A percentile compares a stretch with the other conserved stretches of the same genome.
phyloP scores from a whole-genome alignment of 1,140 invertebrate genomes.

The Macrosteles quadrilineatus region DNA sequence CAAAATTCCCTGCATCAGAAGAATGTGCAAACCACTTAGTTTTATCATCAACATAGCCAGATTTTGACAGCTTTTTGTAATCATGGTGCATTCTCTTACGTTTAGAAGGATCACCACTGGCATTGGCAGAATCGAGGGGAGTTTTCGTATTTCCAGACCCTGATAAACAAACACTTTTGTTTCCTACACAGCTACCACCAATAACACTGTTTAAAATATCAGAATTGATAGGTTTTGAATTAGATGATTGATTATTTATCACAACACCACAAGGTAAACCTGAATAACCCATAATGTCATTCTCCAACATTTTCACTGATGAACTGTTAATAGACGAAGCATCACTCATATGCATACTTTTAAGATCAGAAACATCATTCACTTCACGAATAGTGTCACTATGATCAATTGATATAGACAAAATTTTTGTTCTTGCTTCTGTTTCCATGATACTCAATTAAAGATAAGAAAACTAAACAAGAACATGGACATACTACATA shows the following conservation, averaged over 20 bases:
- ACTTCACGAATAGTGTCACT: not conserved
- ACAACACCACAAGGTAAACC: slow-evolving; percentile 39
- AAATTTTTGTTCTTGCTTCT: not conserved
- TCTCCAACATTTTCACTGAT: slow-evolving; percentile 35
- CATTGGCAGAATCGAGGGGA: slow-evolving; percentile 15
- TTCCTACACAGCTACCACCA: not conserved
- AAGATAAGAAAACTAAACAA: slow-evolving; percentile 15
- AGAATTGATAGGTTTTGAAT: slow-evolving; percentile 15
- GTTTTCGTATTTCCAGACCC: not conserved
- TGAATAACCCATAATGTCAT: slow-evolving; percentile 38
- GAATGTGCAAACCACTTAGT: slow-evolving; percentile 34
- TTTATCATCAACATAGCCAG: slow-evolving; percentile 40
- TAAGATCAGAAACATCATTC: not conserved
- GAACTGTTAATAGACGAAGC: slow-evolving; percentile 9
- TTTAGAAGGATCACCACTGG: slow-evolving; percentile 32
- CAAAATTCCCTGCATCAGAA: not conserved
- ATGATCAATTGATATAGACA: slow-evolving; percentile 2
- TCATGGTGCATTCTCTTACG: slow-evolving; percentile 40
- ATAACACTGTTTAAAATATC: slow-evolving; percentile 17
- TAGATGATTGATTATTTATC: not conserved
- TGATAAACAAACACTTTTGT: slow-evolving; percentile 13
- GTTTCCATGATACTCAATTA: not conserved
- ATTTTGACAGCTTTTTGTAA: slow-evolving; percentile 39
- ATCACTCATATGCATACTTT: not conserved
- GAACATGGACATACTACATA: not conserved